Evolutionary conservation across 2,888 invertebrate genomes (phyloP).

Genomic region (Tipula unca): DNA sequence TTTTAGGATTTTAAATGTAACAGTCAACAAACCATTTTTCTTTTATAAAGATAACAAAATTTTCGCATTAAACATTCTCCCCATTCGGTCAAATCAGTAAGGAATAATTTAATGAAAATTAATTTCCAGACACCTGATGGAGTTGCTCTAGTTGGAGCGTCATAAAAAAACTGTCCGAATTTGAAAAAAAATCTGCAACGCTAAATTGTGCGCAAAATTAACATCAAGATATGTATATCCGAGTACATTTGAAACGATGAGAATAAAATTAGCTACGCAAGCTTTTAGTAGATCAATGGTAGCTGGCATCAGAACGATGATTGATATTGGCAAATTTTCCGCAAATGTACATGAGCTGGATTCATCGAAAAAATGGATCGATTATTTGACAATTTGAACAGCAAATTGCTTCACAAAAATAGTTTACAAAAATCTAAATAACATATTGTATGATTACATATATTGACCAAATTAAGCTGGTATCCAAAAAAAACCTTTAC

Average conservation of each 20-base stretch:
- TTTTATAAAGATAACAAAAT: too few species aligned
- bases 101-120: background rate
- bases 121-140: background rate
- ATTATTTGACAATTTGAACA: background rate
- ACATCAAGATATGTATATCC: too few species aligned
- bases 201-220: too few species aligned
- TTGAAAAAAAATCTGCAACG: too few species aligned
- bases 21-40: too few species aligned
- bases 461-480: background rate
- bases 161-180: too few species aligned
- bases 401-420: background rate
- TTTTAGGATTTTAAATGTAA: too few species aligned
- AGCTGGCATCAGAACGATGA: background rate
- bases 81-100: background rate
- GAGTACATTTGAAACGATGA: too few species aligned
- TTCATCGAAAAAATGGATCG: background rate
- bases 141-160: too few species aligned
- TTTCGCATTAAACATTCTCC: too few species aligned
- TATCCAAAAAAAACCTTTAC: background rate
- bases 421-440: background rate
- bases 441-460: background rate
- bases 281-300: background rate
- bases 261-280: too few species aligned
- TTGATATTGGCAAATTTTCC: background rate
- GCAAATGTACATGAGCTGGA: background rate